phyloP scores from a whole-genome alignment of 2,113 vertebrate species.

The Arizona elegans region DNA sequence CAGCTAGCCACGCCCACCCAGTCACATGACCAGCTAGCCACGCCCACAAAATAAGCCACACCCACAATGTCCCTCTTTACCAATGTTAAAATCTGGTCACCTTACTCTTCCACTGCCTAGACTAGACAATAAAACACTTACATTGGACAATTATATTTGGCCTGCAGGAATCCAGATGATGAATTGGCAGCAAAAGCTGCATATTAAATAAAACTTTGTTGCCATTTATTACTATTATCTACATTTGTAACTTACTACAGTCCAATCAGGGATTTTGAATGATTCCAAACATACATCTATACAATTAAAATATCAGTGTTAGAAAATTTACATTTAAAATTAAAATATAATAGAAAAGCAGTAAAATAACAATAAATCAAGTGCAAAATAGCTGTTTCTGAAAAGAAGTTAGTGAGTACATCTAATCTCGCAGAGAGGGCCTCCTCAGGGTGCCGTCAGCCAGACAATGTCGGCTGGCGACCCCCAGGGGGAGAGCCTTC shows the following conservation, averaged over 20 bases:
- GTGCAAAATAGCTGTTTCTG: background rate
- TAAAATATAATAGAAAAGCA: background rate
- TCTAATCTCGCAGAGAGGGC: background rate
- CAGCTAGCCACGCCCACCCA: no score
- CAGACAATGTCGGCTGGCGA: no score
- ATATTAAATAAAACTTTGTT: background rate
- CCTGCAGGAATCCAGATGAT: background rate
- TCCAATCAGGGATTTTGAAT: background rate
- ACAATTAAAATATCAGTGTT: background rate
- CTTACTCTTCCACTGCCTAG: background rate
- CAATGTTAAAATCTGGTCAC: no score
- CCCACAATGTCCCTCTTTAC: no score
- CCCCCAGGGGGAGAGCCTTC: no score
- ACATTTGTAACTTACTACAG: background rate
- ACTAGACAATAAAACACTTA: background rate
- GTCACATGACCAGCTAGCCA: no score
- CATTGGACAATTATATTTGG: background rate
- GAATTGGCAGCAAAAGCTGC: background rate
- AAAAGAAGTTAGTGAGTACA: background rate
- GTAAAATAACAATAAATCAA: background rate
- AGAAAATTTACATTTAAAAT: background rate
- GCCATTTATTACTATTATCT: background rate
- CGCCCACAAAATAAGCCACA: no score
- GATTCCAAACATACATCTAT: background rate
- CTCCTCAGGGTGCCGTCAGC: no score